Conservation (phyloP, 2,797 vertebrate species). For the Schizopygopsis pylzovi region DNA sequence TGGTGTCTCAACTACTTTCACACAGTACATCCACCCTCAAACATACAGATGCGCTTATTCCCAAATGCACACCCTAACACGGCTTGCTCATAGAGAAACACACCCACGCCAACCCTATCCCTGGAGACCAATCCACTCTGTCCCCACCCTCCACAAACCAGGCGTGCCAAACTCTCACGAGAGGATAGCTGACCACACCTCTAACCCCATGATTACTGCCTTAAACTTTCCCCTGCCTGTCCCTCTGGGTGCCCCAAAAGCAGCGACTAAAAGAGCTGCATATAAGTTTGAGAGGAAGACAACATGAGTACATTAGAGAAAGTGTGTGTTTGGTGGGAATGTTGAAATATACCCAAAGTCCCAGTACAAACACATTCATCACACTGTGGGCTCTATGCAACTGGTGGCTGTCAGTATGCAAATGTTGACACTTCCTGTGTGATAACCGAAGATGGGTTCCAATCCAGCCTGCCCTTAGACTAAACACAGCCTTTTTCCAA, state of each 20-base stretch:
- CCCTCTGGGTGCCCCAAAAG: slow-evolving; percentile 65
- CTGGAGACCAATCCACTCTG: slow-evolving; percentile 67
- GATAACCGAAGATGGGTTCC: slow-evolving; percentile 27
- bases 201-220: slow-evolving; percentile 76
- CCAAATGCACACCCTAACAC: slow-evolving; percentile 52
- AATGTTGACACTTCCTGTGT: slow-evolving; percentile 63
- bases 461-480: background rate
- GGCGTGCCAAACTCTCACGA: slow-evolving; percentile 66
- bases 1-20: slow-evolving; percentile 18
- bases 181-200: slow-evolving; percentile 68
- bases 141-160: slow-evolving; percentile 72
- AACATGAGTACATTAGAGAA: background rate
- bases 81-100: slow-evolving; percentile 55
- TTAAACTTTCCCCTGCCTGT: slow-evolving; percentile 60
- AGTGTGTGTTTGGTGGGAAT: slow-evolving; percentile 29
- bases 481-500: background rate
- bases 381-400: slow-evolving; percentile 37
- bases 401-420: slow-evolving; percentile 65
- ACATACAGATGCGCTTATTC: slow-evolving; percentile 49
- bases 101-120: slow-evolving; percentile 68
- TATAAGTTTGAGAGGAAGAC: slow-evolving; percentile 13
- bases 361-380: slow-evolving; percentile 56
- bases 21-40: slow-evolving; percentile 32
- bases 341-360: slow-evolving; percentile 41
- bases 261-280: slow-evolving; percentile 58